Conservation (phyloP, 2,113 vertebrate species). For the Reinhardtius hippoglossoides region DNA sequence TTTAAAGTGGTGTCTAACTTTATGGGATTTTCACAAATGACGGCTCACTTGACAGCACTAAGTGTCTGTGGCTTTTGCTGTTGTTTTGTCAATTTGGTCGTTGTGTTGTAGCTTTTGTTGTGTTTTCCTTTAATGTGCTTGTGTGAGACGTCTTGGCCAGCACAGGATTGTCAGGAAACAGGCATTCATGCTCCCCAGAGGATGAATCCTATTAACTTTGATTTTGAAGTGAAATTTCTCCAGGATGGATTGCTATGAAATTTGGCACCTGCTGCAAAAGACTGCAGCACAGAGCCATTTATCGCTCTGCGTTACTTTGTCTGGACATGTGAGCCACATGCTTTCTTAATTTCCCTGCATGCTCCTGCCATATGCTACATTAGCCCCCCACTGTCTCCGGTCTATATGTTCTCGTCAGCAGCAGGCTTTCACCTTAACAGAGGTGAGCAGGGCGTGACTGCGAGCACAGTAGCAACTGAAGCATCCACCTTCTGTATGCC, state of each 20-base stretch:
- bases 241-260: neutral
- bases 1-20: neutral
- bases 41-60: too few relatives aligned
- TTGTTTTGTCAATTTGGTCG: too few relatives aligned
- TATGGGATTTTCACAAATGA: neutral
- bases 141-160: too few relatives aligned
- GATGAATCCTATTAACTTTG: neutral
- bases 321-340: slow-evolving; percentile 34
- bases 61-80: too few relatives aligned
- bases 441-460: neutral
- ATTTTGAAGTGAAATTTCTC: neutral
- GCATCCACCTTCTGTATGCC: neutral
- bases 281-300: neutral
- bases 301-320: neutral
- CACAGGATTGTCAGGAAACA: too few relatives aligned
- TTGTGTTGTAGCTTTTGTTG: too few relatives aligned
- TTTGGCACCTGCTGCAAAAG: neutral
- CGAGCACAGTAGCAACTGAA: neutral
- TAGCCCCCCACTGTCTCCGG: slow-evolving; percentile 32
- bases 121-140: too few relatives aligned
- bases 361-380: slow-evolving; percentile 35
- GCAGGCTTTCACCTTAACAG: slow-evolving; percentile 8
- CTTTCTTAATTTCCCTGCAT: slow-evolving; percentile 1
- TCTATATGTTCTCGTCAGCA: neutral
- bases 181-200: neutral